phyloP scores from a whole-genome alignment of 2,888 invertebrate species.

The Andrena bicolor region DNA sequence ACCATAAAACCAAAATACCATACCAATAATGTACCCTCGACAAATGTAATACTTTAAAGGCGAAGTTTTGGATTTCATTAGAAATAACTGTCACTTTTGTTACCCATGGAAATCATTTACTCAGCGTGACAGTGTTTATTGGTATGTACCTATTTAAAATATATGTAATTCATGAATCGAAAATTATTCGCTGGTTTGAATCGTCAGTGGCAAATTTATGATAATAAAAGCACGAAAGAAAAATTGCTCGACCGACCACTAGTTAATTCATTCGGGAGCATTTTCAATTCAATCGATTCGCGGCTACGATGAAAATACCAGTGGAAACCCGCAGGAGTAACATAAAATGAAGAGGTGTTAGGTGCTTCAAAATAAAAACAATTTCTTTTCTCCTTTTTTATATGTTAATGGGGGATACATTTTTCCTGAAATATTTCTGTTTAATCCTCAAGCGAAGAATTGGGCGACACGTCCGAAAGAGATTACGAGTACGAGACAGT shows the following conservation, averaged over 20 bases:
- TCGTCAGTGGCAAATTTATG: background rate
- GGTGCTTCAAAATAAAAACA: background rate
- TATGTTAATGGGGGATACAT: no score
- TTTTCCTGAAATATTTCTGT: background rate
- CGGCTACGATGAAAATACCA: background rate
- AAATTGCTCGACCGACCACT: background rate
- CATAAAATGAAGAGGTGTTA: background rate
- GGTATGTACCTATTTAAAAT: no score
- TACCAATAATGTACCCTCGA: background rate
- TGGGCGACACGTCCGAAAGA: no score
- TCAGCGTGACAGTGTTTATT: no score
- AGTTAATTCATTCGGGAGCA: background rate
- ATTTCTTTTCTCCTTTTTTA: background rate
- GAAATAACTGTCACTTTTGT: no score
- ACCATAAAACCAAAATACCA: no score
- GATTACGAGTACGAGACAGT: background rate
- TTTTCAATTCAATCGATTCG: conserved; percentile 9
- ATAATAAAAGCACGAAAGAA: background rate
- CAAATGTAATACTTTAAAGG: background rate
- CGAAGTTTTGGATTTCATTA: no score
- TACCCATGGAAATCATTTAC: no score
- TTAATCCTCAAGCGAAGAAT: background rate
- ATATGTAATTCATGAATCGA: no score
- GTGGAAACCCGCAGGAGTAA: background rate
- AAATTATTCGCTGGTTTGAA: no score